phyloP scores from a whole-genome alignment of 2,888 invertebrate genomes.

The Nipponacmea schrenckii region DNA sequence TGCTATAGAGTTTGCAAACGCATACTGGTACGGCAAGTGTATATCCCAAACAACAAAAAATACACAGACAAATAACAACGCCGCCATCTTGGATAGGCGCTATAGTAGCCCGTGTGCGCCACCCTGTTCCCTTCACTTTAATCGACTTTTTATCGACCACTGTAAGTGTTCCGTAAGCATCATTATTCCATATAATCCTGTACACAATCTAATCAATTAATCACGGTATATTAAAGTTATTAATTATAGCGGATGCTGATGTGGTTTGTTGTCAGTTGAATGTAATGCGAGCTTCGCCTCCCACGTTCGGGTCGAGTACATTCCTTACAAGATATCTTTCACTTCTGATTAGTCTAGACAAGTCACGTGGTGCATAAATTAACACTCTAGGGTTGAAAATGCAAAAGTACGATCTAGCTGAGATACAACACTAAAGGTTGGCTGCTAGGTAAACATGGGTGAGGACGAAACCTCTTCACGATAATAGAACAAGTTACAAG shows the following conservation, averaged over 20 bases:
- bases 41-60: constrained; percentile 55
- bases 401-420: constrained; percentile 18
- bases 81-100: constrained; percentile 59
- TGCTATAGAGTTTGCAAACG: constrained; percentile 32
- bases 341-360: constrained; percentile 40
- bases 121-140: not conserved
- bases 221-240: constrained; percentile 4
- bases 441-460: too few species aligned
- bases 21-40: constrained; percentile 31
- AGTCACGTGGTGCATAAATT: constrained; percentile 46
- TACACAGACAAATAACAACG: constrained; percentile 54
- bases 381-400: constrained; percentile 43
- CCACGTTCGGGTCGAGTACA: constrained; percentile 46
- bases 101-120: constrained; percentile 3
- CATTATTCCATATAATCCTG: constrained; percentile 15
- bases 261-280: constrained; percentile 10
- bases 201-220: not conserved
- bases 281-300: constrained; percentile 39
- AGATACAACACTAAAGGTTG: too few species aligned
- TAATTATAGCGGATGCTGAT: not conserved
- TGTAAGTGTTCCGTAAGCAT: constrained; percentile 14
- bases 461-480: too few species aligned
- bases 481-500: too few species aligned
- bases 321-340: constrained; percentile 38
- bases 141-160: constrained; percentile 14